These are phyloP conservation scores for Gambusia holbrooki DNA, from an alignment of 2,113 vertebrate species.

Conservation along the genomic window DNA sequence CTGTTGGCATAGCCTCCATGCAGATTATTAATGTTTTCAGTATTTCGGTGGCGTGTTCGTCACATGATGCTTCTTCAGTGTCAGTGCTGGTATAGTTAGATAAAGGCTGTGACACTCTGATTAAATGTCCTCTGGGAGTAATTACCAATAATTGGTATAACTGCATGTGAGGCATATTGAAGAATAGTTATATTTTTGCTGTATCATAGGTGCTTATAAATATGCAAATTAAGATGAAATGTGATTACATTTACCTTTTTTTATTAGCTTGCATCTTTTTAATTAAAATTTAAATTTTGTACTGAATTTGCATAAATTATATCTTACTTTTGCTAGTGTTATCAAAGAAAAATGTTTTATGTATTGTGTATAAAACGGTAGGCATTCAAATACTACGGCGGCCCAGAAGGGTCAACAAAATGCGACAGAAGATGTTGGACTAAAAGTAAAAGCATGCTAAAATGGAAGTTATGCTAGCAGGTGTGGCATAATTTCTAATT, in stretches of 20 bases:
- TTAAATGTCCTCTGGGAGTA: neutral
- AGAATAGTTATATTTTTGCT: neutral
- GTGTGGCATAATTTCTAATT: too few species aligned
- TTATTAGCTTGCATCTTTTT: neutral
- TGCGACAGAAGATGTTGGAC: too few species aligned
- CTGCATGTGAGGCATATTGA: neutral
- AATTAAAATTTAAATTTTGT: too few species aligned
- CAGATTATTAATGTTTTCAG: neutral
- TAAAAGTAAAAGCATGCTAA: too few species aligned
- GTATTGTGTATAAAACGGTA: too few species aligned
- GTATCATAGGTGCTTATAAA: neutral
- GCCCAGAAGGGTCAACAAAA: too few species aligned
- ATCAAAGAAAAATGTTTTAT: too few species aligned
- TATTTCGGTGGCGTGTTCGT: too few species aligned
- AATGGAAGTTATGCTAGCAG: too few species aligned
- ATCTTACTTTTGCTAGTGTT: too few species aligned
- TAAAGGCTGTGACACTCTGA: neutral
- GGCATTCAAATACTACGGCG: too few species aligned
- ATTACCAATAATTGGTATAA: neutral
- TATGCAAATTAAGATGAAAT: neutral
- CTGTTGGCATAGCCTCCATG: neutral
- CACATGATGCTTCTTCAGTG: neutral
- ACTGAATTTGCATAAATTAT: too few species aligned
- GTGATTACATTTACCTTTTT: neutral
- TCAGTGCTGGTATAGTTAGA: neutral